These are phyloP conservation scores for Amphipoea lucens DNA, from an alignment of 2,888 invertebrate species.

Conservation along the genomic window DNA sequence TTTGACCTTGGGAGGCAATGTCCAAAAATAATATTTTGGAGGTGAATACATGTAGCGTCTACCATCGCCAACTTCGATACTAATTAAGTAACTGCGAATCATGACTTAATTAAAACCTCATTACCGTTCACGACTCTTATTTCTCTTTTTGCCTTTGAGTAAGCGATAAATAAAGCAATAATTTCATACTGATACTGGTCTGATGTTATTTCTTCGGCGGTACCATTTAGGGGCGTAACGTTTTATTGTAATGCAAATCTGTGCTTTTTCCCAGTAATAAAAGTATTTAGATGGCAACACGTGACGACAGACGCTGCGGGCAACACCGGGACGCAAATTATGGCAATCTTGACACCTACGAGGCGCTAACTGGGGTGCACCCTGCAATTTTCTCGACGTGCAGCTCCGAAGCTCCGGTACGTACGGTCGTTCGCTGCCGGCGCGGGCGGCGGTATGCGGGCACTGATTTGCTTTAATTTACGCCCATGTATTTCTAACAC, in stretches of 20 bases:
- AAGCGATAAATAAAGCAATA: conserved; percentile 60
- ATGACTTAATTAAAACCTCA: conserved; percentile 44
- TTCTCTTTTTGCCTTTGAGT: conserved; percentile 25
- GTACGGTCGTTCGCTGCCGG: conserved; percentile 59
- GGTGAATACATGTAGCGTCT: not conserved
- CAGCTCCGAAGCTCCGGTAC: conserved; percentile 61
- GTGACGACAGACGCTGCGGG: conserved; percentile 89
- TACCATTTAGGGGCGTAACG: conserved; percentile 75
- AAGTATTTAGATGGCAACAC: conserved; percentile 87
- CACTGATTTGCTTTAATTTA: conserved; percentile 80
- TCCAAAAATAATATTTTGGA: not conserved
- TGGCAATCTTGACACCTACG: conserved; percentile 90
- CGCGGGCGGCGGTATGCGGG: conserved; percentile 64
- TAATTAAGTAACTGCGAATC: conserved; percentile 34
- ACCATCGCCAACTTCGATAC: not conserved
- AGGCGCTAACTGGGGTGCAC: conserved; percentile 88
- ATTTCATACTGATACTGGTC: conserved; percentile 53
- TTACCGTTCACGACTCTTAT: conserved; percentile 28
- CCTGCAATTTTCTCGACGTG: conserved; percentile 87
- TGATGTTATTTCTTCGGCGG: conserved; percentile 60
- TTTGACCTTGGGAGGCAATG: not conserved
- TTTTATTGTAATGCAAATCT: conserved; percentile 82
- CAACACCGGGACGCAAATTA: conserved; percentile 86
- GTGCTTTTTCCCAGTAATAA: conserved; percentile 81
- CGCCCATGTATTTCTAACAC: conserved; percentile 66